Evolutionary conservation across 2,888 invertebrate genomes (phyloP).

Genomic region (Cephus pygmeus): DNA sequence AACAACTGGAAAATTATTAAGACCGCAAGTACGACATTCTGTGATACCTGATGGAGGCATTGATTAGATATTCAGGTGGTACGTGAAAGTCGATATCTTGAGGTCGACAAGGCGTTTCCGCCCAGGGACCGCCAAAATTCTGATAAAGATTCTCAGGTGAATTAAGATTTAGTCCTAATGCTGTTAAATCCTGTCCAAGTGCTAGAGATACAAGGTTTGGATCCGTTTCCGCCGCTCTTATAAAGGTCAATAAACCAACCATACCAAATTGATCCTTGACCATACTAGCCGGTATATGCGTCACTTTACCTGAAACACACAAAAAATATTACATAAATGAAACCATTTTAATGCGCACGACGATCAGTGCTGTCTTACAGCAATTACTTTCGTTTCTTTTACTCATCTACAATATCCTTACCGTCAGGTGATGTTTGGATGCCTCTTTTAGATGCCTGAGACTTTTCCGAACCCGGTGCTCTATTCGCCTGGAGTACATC

Average conservation of each 20-base stretch:
- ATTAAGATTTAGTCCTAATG: constrained; percentile 97
- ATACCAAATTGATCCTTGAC: constrained; percentile 99
- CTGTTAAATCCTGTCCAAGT: constrained; percentile 97
- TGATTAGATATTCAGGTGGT: constrained; percentile 98
- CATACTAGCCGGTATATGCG: constrained; percentile 99
- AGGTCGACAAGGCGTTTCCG: constrained; percentile 96
- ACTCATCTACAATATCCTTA: constrained; percentile 47
- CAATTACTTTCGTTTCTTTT: background rate
- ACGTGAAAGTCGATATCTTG: constrained; percentile 99
- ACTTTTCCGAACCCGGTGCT: constrained; percentile 61
- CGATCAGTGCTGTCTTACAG: background rate
- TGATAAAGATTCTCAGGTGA: constrained; percentile 98
- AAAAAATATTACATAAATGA: constrained; percentile 17
- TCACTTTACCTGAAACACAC: constrained; percentile 83
- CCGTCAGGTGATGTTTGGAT: constrained; percentile 97
- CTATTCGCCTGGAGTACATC: constrained; percentile 62
- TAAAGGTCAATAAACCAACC: constrained; percentile 97
- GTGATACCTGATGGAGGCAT: constrained; percentile 84
- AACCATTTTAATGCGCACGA: background rate
- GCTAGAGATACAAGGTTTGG: constrained; percentile 96
- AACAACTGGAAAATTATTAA: background rate
- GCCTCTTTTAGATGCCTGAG: constrained; percentile 75
- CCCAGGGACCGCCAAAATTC: constrained; percentile 99
- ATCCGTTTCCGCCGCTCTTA: constrained; percentile 97
- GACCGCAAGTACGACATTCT: background rate